Evolutionary conservation across 2,888 invertebrate genomes (phyloP), one percentile per base, ranked within the genome.

Genomic region (Drosophila mulleri): DNA sequence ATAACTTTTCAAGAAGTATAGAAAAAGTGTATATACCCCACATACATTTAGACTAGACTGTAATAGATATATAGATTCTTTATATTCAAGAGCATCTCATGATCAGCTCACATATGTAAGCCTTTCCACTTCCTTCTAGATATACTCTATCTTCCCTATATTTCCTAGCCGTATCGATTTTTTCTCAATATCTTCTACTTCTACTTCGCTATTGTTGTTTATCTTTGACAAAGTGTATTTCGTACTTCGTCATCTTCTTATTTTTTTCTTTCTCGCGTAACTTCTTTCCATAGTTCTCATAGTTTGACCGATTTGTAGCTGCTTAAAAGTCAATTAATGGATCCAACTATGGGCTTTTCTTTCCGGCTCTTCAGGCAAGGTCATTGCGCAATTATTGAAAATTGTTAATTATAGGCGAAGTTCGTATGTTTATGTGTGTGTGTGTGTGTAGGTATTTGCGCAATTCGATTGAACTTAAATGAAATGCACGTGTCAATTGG

Each of bases 311-410:
- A 67, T 80, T 80, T 79, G 72, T 53, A 45, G 66, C 76, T 81
- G 83, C 73, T 88, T 79, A 75, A 83, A 83, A 79, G 69, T 73
- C 82, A 86, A 85, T 85, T 85, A 88, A 86, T 81, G 57, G 54
- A 53, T 60, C 53, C 65, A 63, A 67, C 45, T 64, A 78, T 75
- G 78, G 66, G 61, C 64, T 80, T 77, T 73, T 72, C 63, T 78
- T 82, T 82, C 81, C 83, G 80, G 82, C 74, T 75, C 80, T 45
- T 26, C 68, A 67, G 77, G 63, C 83, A 81, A 81, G 81, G 81
- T 80, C 82, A 71, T 68, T 75, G 69, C 67, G 71, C 80, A 80
- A 80, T 80, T 82, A 80, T 79, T 60, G 56, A 68, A 56, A 58
- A 67, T 61, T 60, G 57, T 56, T 64, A 67, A 71, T 64, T 59